Evolutionary conservation across 2,888 invertebrate genomes (phyloP), one percentile per base, ranked within the genome.

Genomic region (Piscicola geometra): DNA sequence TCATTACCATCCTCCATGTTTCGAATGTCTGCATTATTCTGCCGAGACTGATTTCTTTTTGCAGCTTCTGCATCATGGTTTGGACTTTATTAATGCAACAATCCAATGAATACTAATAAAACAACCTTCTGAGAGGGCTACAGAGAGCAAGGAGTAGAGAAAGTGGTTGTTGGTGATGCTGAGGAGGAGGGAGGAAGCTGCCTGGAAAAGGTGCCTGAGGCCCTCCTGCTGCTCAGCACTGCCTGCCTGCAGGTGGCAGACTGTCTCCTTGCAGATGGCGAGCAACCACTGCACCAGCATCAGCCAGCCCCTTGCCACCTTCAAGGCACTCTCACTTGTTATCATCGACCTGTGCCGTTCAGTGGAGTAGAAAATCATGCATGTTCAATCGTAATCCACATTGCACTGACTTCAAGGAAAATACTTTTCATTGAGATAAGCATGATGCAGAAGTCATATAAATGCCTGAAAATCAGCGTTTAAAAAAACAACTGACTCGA

Each of bases 401-500:
- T n/a, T n/a, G n/a, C n/a, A n/a, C n/a, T n/a, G n/a, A n/a, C n/a
- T n/a, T n/a, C n/a, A n/a, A n/a, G n/a, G n/a, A n/a, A n/a, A n/a
- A n/a, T n/a, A n/a, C n/a, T n/a, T n/a, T n/a, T n/a, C n/a, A n/a
- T n/a, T n/a, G n/a, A n/a, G n/a, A n/a, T n/a, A n/a, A n/a, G n/a
- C n/a, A n/a, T n/a, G n/a, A n/a, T n/a, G n/a, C n/a, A n/a, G n/a
- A n/a, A n/a, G n/a, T 67, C 1, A 28, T 21, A 28, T 1, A 67
- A 67, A 18, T 1, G 28, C 21, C n/a, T 1, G 32, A 69, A 1
- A 21, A 2, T 69, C n/a, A 21, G 1, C 1, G 32, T 5, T 2
- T 28, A 66, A 5, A 66, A 66, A n/a, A n/a, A 36, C 71, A 9
- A 41, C 77, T 75, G 81, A 85, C 81, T 83, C 83, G 75, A 85